Evolutionary conservation across 2,797 vertebrate genomes (phyloP).

Genomic region (Phalloptychus januarius): DNA sequence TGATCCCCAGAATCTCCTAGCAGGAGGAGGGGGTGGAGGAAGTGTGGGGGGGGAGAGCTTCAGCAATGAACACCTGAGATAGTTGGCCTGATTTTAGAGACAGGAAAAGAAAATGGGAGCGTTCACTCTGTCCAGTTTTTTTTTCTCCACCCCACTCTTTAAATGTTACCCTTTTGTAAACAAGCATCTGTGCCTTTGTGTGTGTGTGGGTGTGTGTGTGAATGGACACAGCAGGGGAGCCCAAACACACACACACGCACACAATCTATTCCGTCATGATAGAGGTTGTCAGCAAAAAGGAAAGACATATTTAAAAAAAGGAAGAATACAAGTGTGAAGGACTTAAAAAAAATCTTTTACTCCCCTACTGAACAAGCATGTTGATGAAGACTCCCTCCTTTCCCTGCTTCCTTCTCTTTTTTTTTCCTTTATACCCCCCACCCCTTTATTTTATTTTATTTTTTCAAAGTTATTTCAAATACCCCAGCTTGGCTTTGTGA

Average conservation of each 20-base stretch:
- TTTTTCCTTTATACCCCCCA: slow-evolving; percentile 77
- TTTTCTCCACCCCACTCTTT: slow-evolving; percentile 20
- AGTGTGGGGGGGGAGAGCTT: slow-evolving; percentile 5
- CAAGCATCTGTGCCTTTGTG: slow-evolving; percentile 59
- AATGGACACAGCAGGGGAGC: slow-evolving; percentile 73
- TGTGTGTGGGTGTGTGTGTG: slow-evolving; percentile 68
- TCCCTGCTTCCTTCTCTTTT: slow-evolving; percentile 76
- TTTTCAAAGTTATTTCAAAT: slow-evolving; percentile 99
- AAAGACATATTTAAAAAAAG: slow-evolving; percentile 77
- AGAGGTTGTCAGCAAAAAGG: slow-evolving; percentile 83
- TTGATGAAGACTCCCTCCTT: slow-evolving; percentile 89
- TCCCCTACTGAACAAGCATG: slow-evolving; percentile 95
- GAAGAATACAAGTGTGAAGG: slow-evolving; percentile 86
- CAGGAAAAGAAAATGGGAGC: neutral
- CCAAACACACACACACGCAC: slow-evolving; percentile 76
- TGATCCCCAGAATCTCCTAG: slow-evolving; percentile 78
- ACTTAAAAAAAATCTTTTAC: slow-evolving; percentile 88
- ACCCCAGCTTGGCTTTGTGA: slow-evolving; percentile 99
- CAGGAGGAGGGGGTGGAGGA: slow-evolving; percentile 44
- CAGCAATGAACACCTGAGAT: slow-evolving; percentile 50
- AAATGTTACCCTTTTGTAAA: slow-evolving; percentile 26
- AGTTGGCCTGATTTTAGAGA: slow-evolving; percentile 19
- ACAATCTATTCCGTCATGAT: slow-evolving; percentile 80
- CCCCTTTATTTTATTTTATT: slow-evolving; percentile 75
- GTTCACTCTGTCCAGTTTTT: slow-evolving; percentile 9